Percentiles rank a stretch among this genome's conserved stretches.
Evolutionary conservation across 2,113 vertebrate species (phyloP).

Genomic region (Rhagologus leucostigma): DNA sequence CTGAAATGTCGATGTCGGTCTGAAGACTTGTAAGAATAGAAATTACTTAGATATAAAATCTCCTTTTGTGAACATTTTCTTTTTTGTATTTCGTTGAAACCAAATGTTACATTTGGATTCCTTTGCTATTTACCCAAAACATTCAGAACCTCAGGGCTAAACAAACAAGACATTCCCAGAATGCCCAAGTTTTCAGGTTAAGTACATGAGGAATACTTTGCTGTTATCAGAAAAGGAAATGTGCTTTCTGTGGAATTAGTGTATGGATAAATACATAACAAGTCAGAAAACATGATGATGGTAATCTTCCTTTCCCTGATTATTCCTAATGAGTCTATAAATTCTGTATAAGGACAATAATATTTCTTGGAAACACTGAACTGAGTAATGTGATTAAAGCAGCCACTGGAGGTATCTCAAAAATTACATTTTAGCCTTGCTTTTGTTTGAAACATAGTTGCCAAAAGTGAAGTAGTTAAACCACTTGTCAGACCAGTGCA

Average conservation of each 20-base stretch:
- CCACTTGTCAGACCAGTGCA: background rate
- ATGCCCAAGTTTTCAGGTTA: background rate
- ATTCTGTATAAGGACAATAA: background rate
- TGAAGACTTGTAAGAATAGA: background rate
- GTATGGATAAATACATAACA: background rate
- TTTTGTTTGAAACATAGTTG: background rate
- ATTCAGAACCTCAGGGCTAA: slow-evolving; percentile 25
- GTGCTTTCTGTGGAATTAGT: background rate
- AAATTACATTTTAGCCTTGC: background rate
- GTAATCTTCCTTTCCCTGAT: background rate
- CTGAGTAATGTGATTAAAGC: background rate
- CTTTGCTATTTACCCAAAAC: slow-evolving; percentile 24
- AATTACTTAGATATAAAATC: slow-evolving; percentile 1
- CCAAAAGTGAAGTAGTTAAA: background rate
- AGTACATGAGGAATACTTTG: background rate
- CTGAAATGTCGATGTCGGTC: background rate
- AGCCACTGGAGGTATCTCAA: background rate
- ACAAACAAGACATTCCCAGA: slow-evolving; percentile 4
- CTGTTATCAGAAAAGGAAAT: background rate
- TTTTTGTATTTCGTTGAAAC: background rate
- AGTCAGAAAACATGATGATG: background rate
- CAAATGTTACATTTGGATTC: background rate
- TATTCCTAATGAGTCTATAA: background rate
- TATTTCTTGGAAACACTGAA: background rate
- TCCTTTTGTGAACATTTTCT: background rate